Base-by-base conservation (phyloP, 2,113 vertebrate species). In the Opisthocomus hoazin region DNA sequence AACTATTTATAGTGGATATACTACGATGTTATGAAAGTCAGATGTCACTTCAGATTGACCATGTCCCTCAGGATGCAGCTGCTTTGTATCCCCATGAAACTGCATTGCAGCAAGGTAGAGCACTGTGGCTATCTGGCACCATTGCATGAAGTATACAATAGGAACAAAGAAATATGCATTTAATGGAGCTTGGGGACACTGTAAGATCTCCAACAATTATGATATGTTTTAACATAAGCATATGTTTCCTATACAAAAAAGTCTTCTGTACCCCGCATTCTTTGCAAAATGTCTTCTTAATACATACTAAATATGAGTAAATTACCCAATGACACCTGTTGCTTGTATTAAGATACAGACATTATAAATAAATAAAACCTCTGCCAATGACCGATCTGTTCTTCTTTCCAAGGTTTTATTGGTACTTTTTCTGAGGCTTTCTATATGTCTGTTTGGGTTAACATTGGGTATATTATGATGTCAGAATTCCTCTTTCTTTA, bases 301-400 rank as follows among this genome's bases (percentile, higher is more conserved):
- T 57, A 60, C 24, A 19, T 41, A 32, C 15, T 71, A 87, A 94
- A 53, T 69, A 77, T 48, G 56, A 69, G 30, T 64, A 92, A 92
- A 82, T 94, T 82, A 64, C 43, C 66, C 63, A 80, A 54, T 61
- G 58, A 76, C 50, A 93, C 95, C 87, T 95, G 93, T 84, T 93
- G 58, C 79, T 93, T 84, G 89, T 61, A 84, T 69, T 68, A 77
- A 94, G 80, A 76, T 66, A 78, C 43, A 43, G 41, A 64, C 53
- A 68, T 88, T 78, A 83, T 60, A 46, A 83, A 92, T 90, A 92
- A 94, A 80, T 74, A 82, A 82, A 90, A 70, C 36, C 26, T 84
- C 83, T 92, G 82, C 87, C 75, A 93, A 58, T 57, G 57, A 74
- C 76, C 75, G 56, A 77, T 87, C n/a, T 58, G 12, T 78, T 91